These are phyloP conservation scores for Pseudolaguvia tuberculata DNA, from an alignment of 2,113 vertebrate genomes.

Conservation along the genomic window DNA sequence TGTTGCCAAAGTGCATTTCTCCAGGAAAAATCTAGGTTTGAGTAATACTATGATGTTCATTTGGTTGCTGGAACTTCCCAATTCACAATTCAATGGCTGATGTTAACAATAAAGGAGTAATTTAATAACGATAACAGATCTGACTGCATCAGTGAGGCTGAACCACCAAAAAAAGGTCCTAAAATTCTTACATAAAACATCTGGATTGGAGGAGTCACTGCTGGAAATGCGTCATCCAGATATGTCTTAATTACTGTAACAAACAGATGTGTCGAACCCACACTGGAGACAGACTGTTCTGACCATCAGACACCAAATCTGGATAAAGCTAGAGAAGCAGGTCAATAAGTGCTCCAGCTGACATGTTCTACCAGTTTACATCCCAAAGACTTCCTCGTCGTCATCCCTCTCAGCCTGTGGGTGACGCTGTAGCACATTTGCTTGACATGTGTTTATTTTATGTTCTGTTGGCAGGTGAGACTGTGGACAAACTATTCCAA, in stretches of 20 bases:
- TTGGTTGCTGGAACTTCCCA: slow-evolving; percentile 37
- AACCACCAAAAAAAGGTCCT: slow-evolving; percentile 30
- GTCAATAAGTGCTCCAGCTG: slow-evolving; percentile 15
- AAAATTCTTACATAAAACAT: slow-evolving; percentile 10
- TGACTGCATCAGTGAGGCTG: slow-evolving; percentile 14
- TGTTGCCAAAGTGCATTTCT: no score
- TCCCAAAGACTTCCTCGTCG: slow-evolving; percentile 8
- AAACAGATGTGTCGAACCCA: not conserved
- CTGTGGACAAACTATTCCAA: slow-evolving; percentile 4
- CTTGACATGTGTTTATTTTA: slow-evolving; percentile 44
- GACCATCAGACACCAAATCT: not conserved
- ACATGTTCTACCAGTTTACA: slow-evolving; percentile 22
- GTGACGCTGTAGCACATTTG: slow-evolving; percentile 51
- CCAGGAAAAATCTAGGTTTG: no score
- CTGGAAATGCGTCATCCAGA: not conserved
- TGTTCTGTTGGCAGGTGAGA: not conserved
- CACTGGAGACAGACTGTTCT: not conserved
- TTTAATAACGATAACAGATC: slow-evolving; percentile 1
- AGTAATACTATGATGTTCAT: slow-evolving; percentile 34
- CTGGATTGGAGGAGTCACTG: slow-evolving; percentile 15
- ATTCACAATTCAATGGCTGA: not conserved
- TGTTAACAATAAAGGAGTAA: slow-evolving; percentile 18
- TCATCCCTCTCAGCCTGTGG: slow-evolving; percentile 34
- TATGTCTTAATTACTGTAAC: not conserved
- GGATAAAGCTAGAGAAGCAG: slow-evolving; percentile 25